Conservation (phyloP, 2,113 vertebrate genomes). For the Xiphorhynchus elegans region DNA sequence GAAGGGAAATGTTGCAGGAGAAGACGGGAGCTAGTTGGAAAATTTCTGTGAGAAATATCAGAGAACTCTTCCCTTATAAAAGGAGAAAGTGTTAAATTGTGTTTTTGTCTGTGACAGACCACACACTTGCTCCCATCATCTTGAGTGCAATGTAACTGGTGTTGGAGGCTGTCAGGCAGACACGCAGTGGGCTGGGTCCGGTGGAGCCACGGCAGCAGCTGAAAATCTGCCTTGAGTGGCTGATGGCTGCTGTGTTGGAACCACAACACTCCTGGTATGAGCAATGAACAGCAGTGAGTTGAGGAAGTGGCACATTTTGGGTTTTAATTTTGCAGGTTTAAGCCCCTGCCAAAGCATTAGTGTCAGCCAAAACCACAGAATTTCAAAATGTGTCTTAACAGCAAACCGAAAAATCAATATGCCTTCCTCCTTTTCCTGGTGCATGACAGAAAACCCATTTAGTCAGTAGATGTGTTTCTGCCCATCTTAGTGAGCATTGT, state of each 20-base stretch:
- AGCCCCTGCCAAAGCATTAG: background rate
- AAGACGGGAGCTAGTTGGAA: background rate
- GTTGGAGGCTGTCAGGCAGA: background rate
- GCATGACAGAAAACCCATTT: background rate
- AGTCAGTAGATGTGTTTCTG: background rate
- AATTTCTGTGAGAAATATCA: background rate
- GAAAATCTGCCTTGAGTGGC: background rate
- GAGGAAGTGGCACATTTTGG: conserved; percentile 1
- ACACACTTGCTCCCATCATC: background rate
- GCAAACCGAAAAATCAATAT: conserved; percentile 20
- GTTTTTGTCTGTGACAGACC: background rate
- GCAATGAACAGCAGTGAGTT: background rate
- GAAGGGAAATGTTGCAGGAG: background rate
- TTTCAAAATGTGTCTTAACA: conserved; percentile 32
- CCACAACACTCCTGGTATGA: background rate
- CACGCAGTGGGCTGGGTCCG: fast-evolving
- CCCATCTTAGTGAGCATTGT: background rate
- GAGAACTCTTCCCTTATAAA: background rate
- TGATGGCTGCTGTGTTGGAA: background rate
- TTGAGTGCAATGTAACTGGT: background rate
- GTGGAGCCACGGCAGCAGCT: background rate
- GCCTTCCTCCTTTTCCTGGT: conserved; percentile 30
- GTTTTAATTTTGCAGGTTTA: conserved; percentile 30
- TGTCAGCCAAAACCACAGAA: conserved; percentile 24
- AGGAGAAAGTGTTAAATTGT: background rate